Base-by-base conservation (phyloP, 2,888 invertebrate genomes). In the Rotaria socialis region DNA sequence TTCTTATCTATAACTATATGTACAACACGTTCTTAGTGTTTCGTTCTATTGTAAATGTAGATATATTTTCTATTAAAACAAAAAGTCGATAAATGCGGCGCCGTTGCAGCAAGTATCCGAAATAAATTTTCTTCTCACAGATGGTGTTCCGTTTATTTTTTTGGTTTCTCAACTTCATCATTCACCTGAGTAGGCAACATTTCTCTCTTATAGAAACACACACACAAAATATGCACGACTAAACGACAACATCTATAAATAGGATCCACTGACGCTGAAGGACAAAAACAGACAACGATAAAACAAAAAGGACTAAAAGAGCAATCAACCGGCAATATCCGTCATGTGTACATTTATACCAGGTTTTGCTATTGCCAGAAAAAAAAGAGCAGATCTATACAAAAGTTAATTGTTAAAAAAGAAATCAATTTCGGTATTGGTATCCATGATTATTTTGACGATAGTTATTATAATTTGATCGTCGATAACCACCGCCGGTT, bases 21-120 rank as follows among this genome's bases (percentile, higher is more conserved):
- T 80, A 80, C 80, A 80, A 80, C 80, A 80, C 80, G 80, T 80
- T 80, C 47, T 80, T 80, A 47, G 80, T 80, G 80, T 80, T 80
- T 67, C 67, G 27, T 67, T 67, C 35, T 67, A 67, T 35, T 67
- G 19, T 27, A 35, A 27, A 35, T 67, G 14, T 67, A 19, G 16
- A 16, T 35, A 67, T 35, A 67, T 67, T 19, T 19, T 67, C 67
- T 67, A 35, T 35, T 67, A 67, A 67, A 16, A 41, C 19, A 67
- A 67, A 35, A 67, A 67, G 35, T 67, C 19, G 67, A 67, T 67
- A 67, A 67, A 67, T 67, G 35, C 35, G 7, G 67, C 67, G 19
- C 67, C 67, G 67, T 67, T 67, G 67, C 67, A 11, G 67, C 35
- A 67, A 16, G 19, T 67, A 67, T 67, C 67, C 16, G 19, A 16